Conservation (phyloP, 2,888 invertebrate species). For the Chironomus tentans region DNA sequence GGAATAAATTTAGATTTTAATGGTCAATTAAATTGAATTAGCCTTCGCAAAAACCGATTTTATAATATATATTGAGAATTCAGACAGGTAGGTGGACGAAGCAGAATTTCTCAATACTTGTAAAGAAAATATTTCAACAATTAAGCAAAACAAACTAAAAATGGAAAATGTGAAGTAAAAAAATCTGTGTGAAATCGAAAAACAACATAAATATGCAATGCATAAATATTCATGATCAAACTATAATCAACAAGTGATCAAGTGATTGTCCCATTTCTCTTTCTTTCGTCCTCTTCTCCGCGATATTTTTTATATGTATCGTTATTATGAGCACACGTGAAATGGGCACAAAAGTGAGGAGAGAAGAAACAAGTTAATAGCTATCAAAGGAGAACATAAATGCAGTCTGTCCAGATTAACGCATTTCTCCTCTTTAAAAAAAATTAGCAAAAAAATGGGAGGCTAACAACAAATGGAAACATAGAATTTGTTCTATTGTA, state of each 20-base stretch:
- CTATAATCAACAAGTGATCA: not conserved
- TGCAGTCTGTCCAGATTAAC: not conserved
- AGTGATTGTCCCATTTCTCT: not conserved
- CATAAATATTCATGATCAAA: not conserved
- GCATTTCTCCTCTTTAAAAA: not conserved
- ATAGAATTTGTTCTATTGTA: not conserved
- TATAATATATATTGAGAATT: not conserved
- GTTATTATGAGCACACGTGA: not conserved
- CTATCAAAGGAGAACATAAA: not conserved
- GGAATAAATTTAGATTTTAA: not conserved
- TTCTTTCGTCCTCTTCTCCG: not conserved
- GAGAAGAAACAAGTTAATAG: not conserved
- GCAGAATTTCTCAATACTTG: not conserved
- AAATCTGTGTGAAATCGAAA: not conserved
- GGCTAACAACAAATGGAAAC: no score
- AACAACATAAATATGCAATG: not conserved
- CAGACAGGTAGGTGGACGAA: not conserved
- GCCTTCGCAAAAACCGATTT: not conserved
- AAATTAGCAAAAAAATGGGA: not conserved
- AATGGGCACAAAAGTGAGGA: not conserved
- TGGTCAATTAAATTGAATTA: not conserved
- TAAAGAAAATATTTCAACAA: not conserved
- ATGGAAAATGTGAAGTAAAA: no score
- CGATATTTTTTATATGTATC: not conserved
- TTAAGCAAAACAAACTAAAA: not conserved